Evolutionary conservation across 2,888 invertebrate species (phyloP).

Genomic region (Drosophila recens): DNA sequence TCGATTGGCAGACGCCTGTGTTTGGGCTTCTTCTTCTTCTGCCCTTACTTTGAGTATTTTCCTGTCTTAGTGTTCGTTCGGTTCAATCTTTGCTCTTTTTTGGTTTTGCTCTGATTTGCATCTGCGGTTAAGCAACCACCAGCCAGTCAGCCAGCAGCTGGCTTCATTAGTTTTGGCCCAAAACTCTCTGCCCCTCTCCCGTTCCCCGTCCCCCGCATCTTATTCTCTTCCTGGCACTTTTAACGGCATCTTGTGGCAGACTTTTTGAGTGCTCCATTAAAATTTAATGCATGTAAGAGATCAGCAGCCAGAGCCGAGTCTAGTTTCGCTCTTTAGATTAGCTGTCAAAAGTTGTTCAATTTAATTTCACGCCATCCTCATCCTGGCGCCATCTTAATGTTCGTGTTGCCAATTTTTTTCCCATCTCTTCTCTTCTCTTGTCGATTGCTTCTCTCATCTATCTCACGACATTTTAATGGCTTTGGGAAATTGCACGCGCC

Average conservation of each 20-base stretch:
- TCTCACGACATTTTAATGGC: slow-evolving; percentile 71
- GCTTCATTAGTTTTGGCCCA: slow-evolving; percentile 64
- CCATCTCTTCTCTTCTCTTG: not conserved
- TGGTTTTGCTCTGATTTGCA: slow-evolving; percentile 81
- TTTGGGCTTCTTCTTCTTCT: not conserved
- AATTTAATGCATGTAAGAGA: slow-evolving; percentile 81
- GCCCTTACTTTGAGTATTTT: not conserved
- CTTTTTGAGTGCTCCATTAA: slow-evolving; percentile 81
- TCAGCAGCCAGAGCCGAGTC: slow-evolving; percentile 52
- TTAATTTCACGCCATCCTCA: slow-evolving; percentile 69
- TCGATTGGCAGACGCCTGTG: slow-evolving; percentile 66
- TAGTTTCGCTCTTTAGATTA: slow-evolving; percentile 65
- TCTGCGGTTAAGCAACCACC: slow-evolving; percentile 83
- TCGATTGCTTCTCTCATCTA: slow-evolving; percentile 25
- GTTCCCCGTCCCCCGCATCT: not conserved
- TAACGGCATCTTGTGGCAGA: slow-evolving; percentile 70
- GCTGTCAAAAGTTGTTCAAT: slow-evolving; percentile 82
- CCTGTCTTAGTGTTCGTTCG: slow-evolving; percentile 14
- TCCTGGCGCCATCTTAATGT: slow-evolving; percentile 65
- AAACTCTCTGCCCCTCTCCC: not conserved
- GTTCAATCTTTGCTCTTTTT: slow-evolving; percentile 79
- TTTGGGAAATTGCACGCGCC: slow-evolving; percentile 79
- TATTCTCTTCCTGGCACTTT: slow-evolving; percentile 14
- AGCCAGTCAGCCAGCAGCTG: slow-evolving; percentile 62
- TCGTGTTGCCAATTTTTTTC: slow-evolving; percentile 75